phyloP scores from a whole-genome alignment of 2,113 vertebrate species.

The Ceyx melanurus region DNA sequence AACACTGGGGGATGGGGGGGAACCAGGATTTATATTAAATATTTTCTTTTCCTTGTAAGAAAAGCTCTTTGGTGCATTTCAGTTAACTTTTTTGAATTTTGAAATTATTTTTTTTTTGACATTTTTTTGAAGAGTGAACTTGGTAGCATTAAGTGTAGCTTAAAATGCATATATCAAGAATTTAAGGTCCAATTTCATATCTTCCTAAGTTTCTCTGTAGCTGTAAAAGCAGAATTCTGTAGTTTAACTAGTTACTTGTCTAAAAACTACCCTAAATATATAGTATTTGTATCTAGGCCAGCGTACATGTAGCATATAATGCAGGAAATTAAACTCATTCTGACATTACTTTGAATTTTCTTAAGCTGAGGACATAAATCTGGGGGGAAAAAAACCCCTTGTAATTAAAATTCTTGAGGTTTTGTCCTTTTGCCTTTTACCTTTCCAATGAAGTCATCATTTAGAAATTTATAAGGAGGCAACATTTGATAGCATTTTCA shows the following conservation, averaged over 20 bases:
- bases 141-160: neutral
- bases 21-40: neutral
- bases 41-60: neutral
- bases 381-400: neutral
- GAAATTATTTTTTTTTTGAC: no score
- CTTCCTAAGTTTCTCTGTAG: neutral
- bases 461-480: neutral
- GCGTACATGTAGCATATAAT: rapidly evolving
- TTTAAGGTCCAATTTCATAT: neutral
- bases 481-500: neutral
- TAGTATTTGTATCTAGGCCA: neutral
- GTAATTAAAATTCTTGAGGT: neutral
- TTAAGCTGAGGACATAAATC: neutral
- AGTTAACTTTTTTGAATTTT: neutral
- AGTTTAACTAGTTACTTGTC: neutral
- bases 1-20: neutral
- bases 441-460: neutral
- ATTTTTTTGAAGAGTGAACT: neutral
- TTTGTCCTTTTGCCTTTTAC: neutral
- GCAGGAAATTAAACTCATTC: neutral
- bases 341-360: neutral
- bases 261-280: neutral
- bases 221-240: neutral
- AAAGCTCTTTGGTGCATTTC: neutral
- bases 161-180: neutral